phyloP scores from a whole-genome alignment of 1,140 invertebrate species.

The Papilio aristodemus region DNA sequence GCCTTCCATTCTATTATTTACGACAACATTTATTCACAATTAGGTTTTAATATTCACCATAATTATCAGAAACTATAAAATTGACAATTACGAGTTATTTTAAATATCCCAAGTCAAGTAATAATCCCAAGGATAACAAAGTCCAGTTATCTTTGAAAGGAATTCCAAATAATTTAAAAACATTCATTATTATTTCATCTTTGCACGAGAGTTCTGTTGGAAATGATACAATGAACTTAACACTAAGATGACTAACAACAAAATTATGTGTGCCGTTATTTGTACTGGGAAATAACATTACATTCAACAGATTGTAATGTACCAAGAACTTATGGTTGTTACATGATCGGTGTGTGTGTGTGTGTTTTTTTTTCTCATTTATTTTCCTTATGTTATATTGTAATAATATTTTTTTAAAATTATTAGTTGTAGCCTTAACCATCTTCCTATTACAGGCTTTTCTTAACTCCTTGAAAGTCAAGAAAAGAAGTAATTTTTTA shows the following conservation, averaged over 20 bases:
- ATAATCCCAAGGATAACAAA: too few species aligned
- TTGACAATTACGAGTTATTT: too few species aligned
- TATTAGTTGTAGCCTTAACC: not conserved
- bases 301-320: not conserved
- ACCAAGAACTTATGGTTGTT: not conserved
- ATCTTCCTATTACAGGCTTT: not conserved
- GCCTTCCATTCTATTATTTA: constrained; percentile 37
- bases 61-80: not conserved
- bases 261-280: constrained; percentile 2
- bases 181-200: not conserved
- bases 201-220: constrained; percentile 7
- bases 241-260: constrained; percentile 1
- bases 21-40: not conserved
- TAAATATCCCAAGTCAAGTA: too few species aligned
- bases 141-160: too few species aligned
- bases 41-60: not conserved
- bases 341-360: not conserved
- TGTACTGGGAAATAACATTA: not conserved
- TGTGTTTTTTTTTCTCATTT: not conserved
- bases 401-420: not conserved
- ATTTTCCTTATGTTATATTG: not conserved
- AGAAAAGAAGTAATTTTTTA: not conserved
- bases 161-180: too few species aligned
- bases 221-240: constrained; percentile 22
- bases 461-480: too few species aligned